Base-by-base conservation (phyloP, 2,888 invertebrate genomes). In the Pseudococcus jackbeardsleyi region DNA sequence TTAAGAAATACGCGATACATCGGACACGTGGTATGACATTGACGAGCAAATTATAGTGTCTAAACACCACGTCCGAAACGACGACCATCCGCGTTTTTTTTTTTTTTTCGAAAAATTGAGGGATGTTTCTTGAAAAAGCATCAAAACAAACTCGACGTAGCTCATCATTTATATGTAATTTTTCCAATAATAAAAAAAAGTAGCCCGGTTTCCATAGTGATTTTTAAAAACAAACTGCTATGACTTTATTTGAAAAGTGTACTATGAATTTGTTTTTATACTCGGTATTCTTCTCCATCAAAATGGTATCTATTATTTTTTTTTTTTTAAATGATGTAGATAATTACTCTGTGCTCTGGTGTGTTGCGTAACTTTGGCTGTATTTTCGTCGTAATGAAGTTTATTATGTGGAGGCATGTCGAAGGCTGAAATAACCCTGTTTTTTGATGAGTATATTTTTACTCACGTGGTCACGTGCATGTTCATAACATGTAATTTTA, bases 51-150 rank as follows among this genome's bases (percentile, higher is more conserved):
- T 77, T 77, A 77, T 77, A 77, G 77, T 33, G 77, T 39, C 77
- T 39, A 39, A 39, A 77, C 50, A 39, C 33, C 26, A 72, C 72
- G 33, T 77, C 77, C 77, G 39, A 39, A 15, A 11, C 77, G 17
- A 17, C 50, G 39, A 77, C 39, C 39, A 77, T 39, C 39, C 77
- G 9, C 22, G 39, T 79, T 79, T 42, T 72, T 72, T 79, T 79
- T 42, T 72, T 72, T 72, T 72, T 72, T 72, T 12, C 12, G 17
- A n/a, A 79, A 79, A 79, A 11, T 33, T 12, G 79, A 79, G 79
- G 79, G 79, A 79, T 79, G 79, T 42, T 79, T 79, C 42, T 79
- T 79, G 68, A 79, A 79, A 79, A 79, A 42, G 79, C 79, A 79
- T 79, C 79, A 79, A 79, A 79, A 79, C 79, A 39, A 33, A 26